phyloP scores from a whole-genome alignment of 2,888 invertebrate genomes.

The Amphipoea oculea region DNA sequence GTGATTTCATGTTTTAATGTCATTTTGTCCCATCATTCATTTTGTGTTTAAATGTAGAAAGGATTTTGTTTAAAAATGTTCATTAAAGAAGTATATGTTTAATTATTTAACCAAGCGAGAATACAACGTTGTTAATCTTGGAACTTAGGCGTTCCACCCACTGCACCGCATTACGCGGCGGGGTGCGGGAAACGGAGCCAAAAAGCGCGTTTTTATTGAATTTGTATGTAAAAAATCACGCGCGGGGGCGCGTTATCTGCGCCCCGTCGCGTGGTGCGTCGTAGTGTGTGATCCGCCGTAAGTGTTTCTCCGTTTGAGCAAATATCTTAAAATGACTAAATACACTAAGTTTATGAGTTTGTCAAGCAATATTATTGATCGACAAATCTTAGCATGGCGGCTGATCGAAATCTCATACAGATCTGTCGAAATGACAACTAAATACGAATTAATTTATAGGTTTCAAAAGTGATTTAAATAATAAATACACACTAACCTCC shows the following conservation, averaged over 20 bases:
- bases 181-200: too few species aligned
- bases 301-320: background rate
- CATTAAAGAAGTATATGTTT: too few species aligned
- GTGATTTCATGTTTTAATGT: conserved; percentile 23
- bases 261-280: too few species aligned
- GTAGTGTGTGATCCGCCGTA: too few species aligned
- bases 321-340: background rate
- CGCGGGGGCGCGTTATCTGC: too few species aligned
- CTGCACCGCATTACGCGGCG: too few species aligned
- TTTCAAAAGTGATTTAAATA: too few species aligned
- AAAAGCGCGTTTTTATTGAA: too few species aligned
- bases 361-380: background rate
- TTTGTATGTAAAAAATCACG: too few species aligned
- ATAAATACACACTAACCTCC: background rate
- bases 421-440: background rate
- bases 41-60: conserved; percentile 41
- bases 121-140: background rate
- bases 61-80: conserved; percentile 43
- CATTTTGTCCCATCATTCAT: conserved; percentile 40
- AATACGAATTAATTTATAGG: background rate
- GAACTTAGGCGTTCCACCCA: too few species aligned
- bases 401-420: too few species aligned
- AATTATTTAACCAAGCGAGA: too few species aligned
- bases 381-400: background rate
- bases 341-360: background rate